phyloP scores from a whole-genome alignment of 2,797 vertebrate species.

The Phalanger gymnotis region DNA sequence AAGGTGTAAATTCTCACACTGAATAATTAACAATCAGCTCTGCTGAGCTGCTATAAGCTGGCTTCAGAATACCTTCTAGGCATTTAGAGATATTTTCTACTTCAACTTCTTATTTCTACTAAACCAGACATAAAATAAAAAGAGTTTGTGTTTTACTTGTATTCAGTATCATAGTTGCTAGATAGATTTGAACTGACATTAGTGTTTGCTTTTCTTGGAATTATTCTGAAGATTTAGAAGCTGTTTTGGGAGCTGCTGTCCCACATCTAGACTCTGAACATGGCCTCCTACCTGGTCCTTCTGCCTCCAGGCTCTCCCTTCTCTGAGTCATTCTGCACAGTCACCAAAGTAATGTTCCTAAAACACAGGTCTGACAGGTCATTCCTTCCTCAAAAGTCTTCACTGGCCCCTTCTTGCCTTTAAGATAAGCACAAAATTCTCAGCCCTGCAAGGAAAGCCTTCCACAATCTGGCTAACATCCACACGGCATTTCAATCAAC shows the following conservation, averaged over 20 bases:
- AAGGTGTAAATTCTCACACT: neutral
- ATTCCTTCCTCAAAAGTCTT: neutral
- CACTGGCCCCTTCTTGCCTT: neutral
- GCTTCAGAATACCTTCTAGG: neutral
- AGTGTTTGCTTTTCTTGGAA: neutral
- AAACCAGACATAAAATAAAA: neutral
- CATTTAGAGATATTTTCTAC: neutral
- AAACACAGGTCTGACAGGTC: neutral
- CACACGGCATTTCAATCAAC: neutral
- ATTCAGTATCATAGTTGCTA: neutral
- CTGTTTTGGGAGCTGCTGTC: neutral
- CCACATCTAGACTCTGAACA: neutral
- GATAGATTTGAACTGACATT: neutral
- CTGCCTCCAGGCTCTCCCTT: neutral
- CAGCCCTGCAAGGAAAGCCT: neutral
- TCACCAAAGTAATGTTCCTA: neutral
- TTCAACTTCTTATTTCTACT: neutral
- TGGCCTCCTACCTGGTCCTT: neutral
- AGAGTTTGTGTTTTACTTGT: neutral
- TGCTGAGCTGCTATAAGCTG: neutral
- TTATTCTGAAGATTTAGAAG: neutral
- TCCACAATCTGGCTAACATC: neutral
- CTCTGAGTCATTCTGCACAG: neutral
- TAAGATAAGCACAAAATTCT: neutral
- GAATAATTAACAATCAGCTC: neutral